phyloP scores from a whole-genome alignment of 1,140 invertebrate genomes.

The Nebria ingens region DNA sequence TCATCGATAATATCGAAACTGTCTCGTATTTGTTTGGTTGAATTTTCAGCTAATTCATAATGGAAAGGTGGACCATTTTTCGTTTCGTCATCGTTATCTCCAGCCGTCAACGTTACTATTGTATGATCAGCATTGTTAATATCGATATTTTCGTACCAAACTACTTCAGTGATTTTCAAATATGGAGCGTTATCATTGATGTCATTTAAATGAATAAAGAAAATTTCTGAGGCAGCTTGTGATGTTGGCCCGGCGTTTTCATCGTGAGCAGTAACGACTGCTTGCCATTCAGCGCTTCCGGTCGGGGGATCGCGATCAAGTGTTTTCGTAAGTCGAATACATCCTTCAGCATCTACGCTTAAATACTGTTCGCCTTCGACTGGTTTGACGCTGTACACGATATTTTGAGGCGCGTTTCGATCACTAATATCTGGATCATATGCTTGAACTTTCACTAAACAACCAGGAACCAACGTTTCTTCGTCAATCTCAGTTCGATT shows the following conservation, averaged over 20 bases:
- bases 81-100: slow-evolving; percentile 64
- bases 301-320: slow-evolving; percentile 79
- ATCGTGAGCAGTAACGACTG: slow-evolving; percentile 73
- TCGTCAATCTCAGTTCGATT: slow-evolving; percentile 55
- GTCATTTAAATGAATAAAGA: slow-evolving; percentile 66
- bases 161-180: slow-evolving; percentile 63
- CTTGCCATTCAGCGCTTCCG: slow-evolving; percentile 73
- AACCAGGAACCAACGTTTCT: slow-evolving; percentile 54
- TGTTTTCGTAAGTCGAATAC: slow-evolving; percentile 61
- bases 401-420: slow-evolving; percentile 59
- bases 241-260: slow-evolving; percentile 55
- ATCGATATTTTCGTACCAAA: slow-evolving; percentile 69
- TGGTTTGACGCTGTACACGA: slow-evolving; percentile 51
- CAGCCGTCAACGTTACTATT: slow-evolving; percentile 60
- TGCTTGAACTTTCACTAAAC: slow-evolving; percentile 56
- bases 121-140: slow-evolving; percentile 48
- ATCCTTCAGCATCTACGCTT: slow-evolving; percentile 58
- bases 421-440: slow-evolving; percentile 79
- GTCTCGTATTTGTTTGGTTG: slow-evolving; percentile 51
- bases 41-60: slow-evolving; percentile 56
- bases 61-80: slow-evolving; percentile 74
- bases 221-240: slow-evolving; percentile 49
- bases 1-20: slow-evolving; percentile 58
- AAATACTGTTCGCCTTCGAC: slow-evolving; percentile 51
- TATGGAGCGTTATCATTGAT: slow-evolving; percentile 87